phyloP scores from a whole-genome alignment of 2,888 invertebrate species.

The Allygus modestus region DNA sequence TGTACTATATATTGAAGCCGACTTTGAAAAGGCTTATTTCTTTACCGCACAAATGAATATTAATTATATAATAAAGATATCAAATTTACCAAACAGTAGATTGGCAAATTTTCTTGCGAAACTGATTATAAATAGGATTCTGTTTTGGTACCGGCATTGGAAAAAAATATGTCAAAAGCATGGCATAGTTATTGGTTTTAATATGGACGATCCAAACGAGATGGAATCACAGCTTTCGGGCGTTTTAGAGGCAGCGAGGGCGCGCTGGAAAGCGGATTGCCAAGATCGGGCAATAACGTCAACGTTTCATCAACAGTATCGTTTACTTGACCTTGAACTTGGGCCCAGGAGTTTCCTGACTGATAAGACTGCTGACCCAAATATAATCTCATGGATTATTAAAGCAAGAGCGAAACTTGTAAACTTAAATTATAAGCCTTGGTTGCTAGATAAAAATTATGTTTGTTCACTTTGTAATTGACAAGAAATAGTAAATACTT shows the following conservation, averaged over 20 bases:
- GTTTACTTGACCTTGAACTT: background rate
- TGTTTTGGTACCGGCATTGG: background rate
- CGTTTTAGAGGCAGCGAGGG: background rate
- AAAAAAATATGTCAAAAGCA: background rate
- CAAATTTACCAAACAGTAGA: conserved; percentile 27
- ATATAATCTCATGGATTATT: too few species aligned
- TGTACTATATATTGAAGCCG: conserved; percentile 57
- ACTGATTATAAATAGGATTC: background rate
- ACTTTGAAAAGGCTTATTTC: conserved; percentile 20
- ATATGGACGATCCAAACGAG: background rate
- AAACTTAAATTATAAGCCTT: too few species aligned
- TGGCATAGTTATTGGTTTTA: background rate
- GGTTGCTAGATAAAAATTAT: too few species aligned
- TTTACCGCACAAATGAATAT: background rate
- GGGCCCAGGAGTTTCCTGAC: background rate
- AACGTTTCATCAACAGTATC: background rate
- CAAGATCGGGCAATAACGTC: background rate
- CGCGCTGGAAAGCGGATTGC: background rate
- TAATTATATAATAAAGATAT: background rate
- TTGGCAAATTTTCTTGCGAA: conserved; percentile 22
- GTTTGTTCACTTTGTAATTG: too few species aligned
- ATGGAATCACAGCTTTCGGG: background rate
- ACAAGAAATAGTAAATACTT: too few species aligned
- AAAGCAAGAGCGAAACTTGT: too few species aligned
- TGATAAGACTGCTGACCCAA: background rate